A percentile compares a stretch with the other conserved stretches of the same genome.
phyloP scores from a whole-genome alignment of 1,140 invertebrate species.

The Musca vetustissima region DNA sequence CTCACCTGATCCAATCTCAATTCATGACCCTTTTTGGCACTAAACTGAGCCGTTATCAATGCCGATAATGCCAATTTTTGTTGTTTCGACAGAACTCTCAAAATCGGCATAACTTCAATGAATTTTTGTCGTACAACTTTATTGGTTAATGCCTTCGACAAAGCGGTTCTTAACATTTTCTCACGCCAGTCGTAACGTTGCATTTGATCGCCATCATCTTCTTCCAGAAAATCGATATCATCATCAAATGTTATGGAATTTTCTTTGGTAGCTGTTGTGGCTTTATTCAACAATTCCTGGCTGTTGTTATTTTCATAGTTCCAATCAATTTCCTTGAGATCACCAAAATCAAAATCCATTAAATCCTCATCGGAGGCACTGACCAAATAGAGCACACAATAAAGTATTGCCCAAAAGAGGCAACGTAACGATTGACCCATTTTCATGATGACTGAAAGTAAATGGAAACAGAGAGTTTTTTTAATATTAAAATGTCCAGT shows the following conservation, averaged over 20 bases:
- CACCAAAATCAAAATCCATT: conserved; percentile 46
- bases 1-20: conserved; percentile 60
- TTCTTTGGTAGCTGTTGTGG: conserved; percentile 13
- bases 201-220: conserved; percentile 39
- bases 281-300: background rate
- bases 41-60: conserved; percentile 64
- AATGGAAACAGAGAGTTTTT: background rate
- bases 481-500: too few relatives aligned
- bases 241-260: conserved; percentile 47
- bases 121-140: conserved; percentile 55
- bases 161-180: conserved; percentile 51
- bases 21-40: conserved; percentile 55
- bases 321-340: conserved; percentile 42
- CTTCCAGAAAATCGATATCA: conserved; percentile 37
- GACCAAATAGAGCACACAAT: conserved; percentile 44
- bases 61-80: conserved; percentile 64
- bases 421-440: conserved; percentile 37
- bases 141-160: conserved; percentile 47
- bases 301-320: conserved; percentile 34
- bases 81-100: conserved; percentile 62
- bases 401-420: conserved; percentile 48
- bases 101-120: conserved; percentile 64
- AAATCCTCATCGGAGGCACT: conserved; percentile 41
- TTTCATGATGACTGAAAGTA: conserved; percentile 37
- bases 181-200: conserved; percentile 53